Conservation (phyloP, 2,113 vertebrate species). For the Thunnus thynnus region DNA sequence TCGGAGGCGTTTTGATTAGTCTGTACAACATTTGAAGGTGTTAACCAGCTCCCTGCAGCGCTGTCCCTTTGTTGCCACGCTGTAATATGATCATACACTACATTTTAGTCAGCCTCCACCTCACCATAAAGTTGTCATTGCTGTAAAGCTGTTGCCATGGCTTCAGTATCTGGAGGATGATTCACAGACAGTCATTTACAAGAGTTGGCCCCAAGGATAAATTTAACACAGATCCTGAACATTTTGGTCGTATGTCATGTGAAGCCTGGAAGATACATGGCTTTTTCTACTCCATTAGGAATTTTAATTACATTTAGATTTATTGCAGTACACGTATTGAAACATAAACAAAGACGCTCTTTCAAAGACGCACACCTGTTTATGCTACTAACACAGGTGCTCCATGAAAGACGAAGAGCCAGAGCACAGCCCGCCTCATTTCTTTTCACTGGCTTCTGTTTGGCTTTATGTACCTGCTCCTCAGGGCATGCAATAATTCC, state of each 20-base stretch:
- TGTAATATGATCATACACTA: conserved; percentile 28
- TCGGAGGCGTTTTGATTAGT: not conserved
- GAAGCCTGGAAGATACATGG: not conserved
- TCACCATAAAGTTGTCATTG: conserved; percentile 63
- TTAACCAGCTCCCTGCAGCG: not conserved
- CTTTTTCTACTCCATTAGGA: not conserved
- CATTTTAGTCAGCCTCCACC: conserved; percentile 50
- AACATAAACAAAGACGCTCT: conserved; percentile 12
- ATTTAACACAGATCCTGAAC: conserved; percentile 51
- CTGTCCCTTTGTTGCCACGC: conserved; percentile 42
- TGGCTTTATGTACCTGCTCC: not conserved
- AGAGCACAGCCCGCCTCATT: not conserved
- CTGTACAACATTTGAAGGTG: not conserved
- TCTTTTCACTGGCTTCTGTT: conserved; percentile 6
- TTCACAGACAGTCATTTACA: conserved; percentile 55
- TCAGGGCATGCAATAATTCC: not conserved
- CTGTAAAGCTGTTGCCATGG: conserved; percentile 80
- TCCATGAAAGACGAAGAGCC: conserved; percentile 4
- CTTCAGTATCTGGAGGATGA: conserved; percentile 65
- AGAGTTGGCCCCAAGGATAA: conserved; percentile 46
- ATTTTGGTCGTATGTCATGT: conserved; percentile 18
- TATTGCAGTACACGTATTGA: not conserved
- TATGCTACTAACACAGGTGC: conserved; percentile 6
- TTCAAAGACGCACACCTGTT: conserved; percentile 4
- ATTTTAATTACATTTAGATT: conserved; percentile 3